Conservation (phyloP, 1,140 invertebrate genomes). For the Manduca sexta region DNA sequence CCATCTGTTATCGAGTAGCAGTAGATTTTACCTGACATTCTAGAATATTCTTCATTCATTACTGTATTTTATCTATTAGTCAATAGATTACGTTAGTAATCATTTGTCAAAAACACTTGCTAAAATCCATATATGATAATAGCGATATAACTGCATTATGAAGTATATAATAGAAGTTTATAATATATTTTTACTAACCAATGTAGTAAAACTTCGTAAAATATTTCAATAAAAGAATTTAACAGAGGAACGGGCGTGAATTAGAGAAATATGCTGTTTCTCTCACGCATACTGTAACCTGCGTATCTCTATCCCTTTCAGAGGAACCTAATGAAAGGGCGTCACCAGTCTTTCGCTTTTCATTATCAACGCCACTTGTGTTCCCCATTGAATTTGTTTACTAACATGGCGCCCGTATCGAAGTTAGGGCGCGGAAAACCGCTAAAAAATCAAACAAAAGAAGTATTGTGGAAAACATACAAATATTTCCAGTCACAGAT, state of each 20-base stretch:
- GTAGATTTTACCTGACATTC: constrained; percentile 2
- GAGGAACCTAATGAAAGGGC: background rate
- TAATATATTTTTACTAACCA: too few species aligned
- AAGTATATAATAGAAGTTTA: too few species aligned
- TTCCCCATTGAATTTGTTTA: constrained; percentile 2
- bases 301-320: background rate
- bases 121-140: too few species aligned
- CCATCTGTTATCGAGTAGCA: constrained; percentile 25
- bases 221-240: too few species aligned
- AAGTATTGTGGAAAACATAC: constrained; percentile 11
- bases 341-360: constrained; percentile 10
- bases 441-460: constrained; percentile 15
- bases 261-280: background rate
- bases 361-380: constrained; percentile 12
- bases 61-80: background rate
- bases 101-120: too few species aligned
- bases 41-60: constrained; percentile 12
- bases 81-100: background rate
- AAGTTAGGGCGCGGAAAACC: constrained; percentile 10
- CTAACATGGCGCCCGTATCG: constrained; percentile 8
- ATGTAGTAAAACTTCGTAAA: too few species aligned
- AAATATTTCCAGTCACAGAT: constrained; percentile 16
- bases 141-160: too few species aligned
- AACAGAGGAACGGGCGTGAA: background rate
- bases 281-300: background rate